Conservation (phyloP, 2,888 invertebrate species). For the Xylocampa areola region DNA sequence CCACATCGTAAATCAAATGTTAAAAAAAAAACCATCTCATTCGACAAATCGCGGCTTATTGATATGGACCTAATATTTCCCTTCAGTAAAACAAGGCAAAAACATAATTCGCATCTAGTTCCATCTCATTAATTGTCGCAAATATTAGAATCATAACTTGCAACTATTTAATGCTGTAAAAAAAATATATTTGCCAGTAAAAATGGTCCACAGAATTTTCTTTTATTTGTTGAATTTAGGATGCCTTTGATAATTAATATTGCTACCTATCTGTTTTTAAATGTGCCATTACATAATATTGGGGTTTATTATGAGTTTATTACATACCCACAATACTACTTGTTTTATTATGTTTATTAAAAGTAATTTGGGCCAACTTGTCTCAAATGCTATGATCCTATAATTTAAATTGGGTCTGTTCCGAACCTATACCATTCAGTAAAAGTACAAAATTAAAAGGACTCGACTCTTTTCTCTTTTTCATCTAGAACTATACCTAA, state of each 20-base stretch:
- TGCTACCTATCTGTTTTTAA: too few species aligned
- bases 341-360: not conserved
- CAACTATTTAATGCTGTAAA: not conserved
- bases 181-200: conserved; percentile 1
- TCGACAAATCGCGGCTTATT: not conserved
- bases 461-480: conserved; percentile 16
- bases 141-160: not conserved
- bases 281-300: too few species aligned
- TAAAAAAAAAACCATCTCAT: too few species aligned
- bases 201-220: not conserved
- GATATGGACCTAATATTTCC: conserved; percentile 1
- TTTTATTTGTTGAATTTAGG: not conserved
- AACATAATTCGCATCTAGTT: not conserved
- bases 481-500: too few species aligned
- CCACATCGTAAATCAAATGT: too few species aligned
- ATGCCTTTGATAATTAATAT: too few species aligned
- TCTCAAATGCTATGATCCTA: conserved; percentile 13
- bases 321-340: too few species aligned
- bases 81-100: not conserved
- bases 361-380: not conserved
- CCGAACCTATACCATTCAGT: conserved; percentile 14
- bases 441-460: conserved; percentile 23
- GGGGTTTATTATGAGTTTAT: too few species aligned
- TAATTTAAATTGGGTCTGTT: conserved; percentile 15
- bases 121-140: conserved; percentile 1